A percentile compares a stretch with the other conserved stretches of the same genome.
phyloP scores from a whole-genome alignment of 2,113 vertebrate species.

The Triplophysa rosa region DNA sequence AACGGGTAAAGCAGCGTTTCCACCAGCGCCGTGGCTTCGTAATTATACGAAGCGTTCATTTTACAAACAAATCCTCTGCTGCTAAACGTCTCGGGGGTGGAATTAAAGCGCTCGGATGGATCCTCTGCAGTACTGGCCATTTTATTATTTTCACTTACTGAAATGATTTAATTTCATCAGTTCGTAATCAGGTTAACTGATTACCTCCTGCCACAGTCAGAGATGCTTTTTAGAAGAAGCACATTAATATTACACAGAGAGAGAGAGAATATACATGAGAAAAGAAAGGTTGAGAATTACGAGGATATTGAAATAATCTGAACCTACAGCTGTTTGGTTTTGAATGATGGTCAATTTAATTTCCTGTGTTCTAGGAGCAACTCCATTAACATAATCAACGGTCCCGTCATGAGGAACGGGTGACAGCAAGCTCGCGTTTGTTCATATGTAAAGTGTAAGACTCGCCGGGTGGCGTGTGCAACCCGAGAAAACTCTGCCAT shows the following conservation, averaged over 20 bases:
- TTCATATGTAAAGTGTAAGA: not conserved
- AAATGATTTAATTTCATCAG: conserved; percentile 77
- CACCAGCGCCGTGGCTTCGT: not conserved
- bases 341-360: conserved; percentile 46
- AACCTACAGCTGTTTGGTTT: conserved; percentile 50
- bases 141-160: conserved; percentile 74
- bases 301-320: conserved; percentile 54
- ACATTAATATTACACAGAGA: conserved; percentile 59
- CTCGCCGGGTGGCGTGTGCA: not conserved
- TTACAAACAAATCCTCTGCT: not conserved
- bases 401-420: conserved; percentile 7
- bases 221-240: conserved; percentile 60
- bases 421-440: not conserved
- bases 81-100: conserved; percentile 47
- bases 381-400: conserved; percentile 43
- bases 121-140: conserved; percentile 65
- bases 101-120: conserved; percentile 54
- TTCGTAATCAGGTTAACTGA: conserved; percentile 76
- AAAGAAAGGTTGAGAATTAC: conserved; percentile 26
- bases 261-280: not conserved
- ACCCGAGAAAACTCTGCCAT: no score
- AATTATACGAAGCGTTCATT: conserved; percentile 6
- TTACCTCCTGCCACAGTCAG: conserved; percentile 61
- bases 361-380: conserved; percentile 48
- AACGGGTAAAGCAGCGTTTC: not conserved